phyloP scores from a whole-genome alignment of 2,113 vertebrate genomes.

The Ondatra zibethicus region DNA sequence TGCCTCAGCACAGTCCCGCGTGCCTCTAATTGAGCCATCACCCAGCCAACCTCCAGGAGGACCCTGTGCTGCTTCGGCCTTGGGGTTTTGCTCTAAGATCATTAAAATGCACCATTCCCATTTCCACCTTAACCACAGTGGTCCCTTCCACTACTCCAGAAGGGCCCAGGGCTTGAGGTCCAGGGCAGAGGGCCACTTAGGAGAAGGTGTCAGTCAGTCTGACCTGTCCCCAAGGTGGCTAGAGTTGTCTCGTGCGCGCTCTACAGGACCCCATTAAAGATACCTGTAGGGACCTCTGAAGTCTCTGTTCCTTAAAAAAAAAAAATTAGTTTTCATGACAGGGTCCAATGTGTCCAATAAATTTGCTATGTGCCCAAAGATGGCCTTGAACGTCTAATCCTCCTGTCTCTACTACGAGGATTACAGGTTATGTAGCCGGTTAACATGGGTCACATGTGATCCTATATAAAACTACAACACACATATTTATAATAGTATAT shows the following conservation, averaged over 20 bases:
- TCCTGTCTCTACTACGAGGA: background rate
- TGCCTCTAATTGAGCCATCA: slow-evolving; percentile 90
- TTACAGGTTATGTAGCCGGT: background rate
- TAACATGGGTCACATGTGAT: background rate
- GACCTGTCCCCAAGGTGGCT: background rate
- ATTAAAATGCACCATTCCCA: slow-evolving; percentile 6
- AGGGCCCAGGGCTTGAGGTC: background rate
- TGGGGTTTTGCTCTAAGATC: slow-evolving; percentile 73
- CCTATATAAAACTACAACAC: background rate
- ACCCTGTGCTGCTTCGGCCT: slow-evolving; percentile 80
- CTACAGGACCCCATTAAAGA: background rate
- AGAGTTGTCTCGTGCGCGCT: accelerated
- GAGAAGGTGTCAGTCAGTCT: background rate
- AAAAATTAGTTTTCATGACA: background rate
- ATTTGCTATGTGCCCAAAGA: background rate
- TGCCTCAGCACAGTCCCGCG: slow-evolving; percentile 85
- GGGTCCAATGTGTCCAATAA: background rate
- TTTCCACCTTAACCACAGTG: background rate
- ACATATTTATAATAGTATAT: background rate
- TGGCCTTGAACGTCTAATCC: background rate
- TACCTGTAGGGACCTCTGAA: background rate
- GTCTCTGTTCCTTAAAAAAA: background rate
- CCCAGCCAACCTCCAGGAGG: slow-evolving; percentile 83
- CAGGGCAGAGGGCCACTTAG: background rate
- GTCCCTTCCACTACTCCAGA: background rate